These are phyloP conservation scores for Pelecanus crispus DNA, from an alignment of 2,113 vertebrate genomes.

Conservation along the genomic window DNA sequence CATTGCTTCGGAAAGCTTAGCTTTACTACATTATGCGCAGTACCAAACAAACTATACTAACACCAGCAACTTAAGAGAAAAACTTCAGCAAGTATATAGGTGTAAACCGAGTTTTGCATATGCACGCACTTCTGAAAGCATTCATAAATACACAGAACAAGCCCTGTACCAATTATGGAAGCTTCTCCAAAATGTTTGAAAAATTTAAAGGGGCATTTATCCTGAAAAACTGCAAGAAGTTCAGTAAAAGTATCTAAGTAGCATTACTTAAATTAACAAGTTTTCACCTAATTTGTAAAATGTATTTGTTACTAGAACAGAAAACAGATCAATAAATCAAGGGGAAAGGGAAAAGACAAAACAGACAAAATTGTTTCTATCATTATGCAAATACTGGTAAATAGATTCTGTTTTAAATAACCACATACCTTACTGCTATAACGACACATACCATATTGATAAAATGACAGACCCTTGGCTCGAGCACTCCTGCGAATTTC, in stretches of 20 bases:
- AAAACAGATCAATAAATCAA: not conserved
- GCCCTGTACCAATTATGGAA: not conserved
- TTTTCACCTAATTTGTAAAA: not conserved
- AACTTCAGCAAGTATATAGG: not conserved
- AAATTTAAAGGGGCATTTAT: not conserved
- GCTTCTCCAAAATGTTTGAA: not conserved
- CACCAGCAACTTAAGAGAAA: not conserved
- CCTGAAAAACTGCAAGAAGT: not conserved
- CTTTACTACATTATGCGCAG: not conserved
- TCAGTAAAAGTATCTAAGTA: not conserved
- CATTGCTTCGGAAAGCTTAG: not conserved
- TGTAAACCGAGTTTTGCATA: not conserved
- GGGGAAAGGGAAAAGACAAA: not conserved
- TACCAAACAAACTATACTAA: not conserved
- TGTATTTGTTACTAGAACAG: not conserved
- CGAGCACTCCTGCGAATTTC: conserved; percentile 90
- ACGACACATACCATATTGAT: conserved; percentile 88
- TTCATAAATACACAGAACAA: not conserved
- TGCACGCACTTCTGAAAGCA: not conserved
- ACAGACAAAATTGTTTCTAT: not conserved
- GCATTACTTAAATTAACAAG: not conserved
- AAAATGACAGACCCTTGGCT: conserved; percentile 85
- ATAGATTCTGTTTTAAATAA: not conserved
- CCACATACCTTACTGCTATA: conserved; percentile 79
- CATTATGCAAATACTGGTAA: not conserved